phyloP scores from a whole-genome alignment of 92 coral and sea anemone genomes.

The Nematostella vectensis region DNA sequence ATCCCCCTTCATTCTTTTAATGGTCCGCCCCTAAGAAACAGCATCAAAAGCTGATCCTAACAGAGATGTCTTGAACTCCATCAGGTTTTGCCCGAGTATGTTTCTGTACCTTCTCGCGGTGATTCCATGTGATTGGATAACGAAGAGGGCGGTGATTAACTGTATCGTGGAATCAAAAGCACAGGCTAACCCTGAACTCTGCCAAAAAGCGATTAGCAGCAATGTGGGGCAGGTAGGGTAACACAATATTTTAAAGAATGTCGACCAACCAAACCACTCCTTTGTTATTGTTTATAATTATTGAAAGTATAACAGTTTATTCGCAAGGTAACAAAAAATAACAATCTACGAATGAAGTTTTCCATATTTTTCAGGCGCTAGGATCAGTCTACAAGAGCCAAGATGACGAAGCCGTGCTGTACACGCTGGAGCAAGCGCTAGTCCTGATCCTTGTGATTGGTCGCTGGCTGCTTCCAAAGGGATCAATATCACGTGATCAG shows the following conservation, averaged over 20 bases:
- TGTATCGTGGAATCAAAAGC: slow-evolving; percentile 32
- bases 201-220: slow-evolving; percentile 14
- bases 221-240: slow-evolving; percentile 10
- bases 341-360: no score
- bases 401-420: slow-evolving; percentile 73
- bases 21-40: no score
- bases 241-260: no score
- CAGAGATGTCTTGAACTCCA: no score
- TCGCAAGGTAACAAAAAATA: no score
- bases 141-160: slow-evolving; percentile 49
- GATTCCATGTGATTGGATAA: slow-evolving; percentile 89
- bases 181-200: not conserved
- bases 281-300: no score
- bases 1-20: no score
- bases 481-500: slow-evolving; percentile 87
- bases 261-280: no score
- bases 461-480: slow-evolving; percentile 93
- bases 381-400: slow-evolving; percentile 10
- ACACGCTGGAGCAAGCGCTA: slow-evolving; percentile 87
- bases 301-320: no score
- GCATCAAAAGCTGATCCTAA: no score
- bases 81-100: slow-evolving; percentile 92
- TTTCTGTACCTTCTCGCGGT: slow-evolving; percentile 77
- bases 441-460: slow-evolving; percentile 91
- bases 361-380: slow-evolving; percentile 6